Evolutionary conservation across 2,797 vertebrate species (phyloP), one percentile per base, ranked within the genome.

Genomic region (Siniperca obscura): DNA sequence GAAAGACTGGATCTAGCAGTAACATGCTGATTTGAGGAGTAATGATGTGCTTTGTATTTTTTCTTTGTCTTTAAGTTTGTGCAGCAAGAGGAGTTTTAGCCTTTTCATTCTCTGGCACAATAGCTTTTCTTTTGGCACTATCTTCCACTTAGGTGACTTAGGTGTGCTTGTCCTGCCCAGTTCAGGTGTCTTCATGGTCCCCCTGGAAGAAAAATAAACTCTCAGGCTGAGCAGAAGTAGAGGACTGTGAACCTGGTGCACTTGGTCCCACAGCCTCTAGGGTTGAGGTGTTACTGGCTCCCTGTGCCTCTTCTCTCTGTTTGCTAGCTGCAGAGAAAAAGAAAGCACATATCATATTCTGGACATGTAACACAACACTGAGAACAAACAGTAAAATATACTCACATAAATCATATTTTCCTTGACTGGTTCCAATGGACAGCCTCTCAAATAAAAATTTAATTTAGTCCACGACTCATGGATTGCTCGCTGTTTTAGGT

Each of bases 21-120:
- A 87, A 88, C 87, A 91, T 89, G 84, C 91, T 93, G 93, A 95
- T 93, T 94, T 91, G 90, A 88, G 88, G 83, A 91, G 81, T 78
- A 87, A 91, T 87, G 74, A 88, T 85, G 88, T 86, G 84, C 86
- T 87, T 90, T 86, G 83, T 87, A 30, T 72, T 84, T 81, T 76
- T 65, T 48, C 62, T 73, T 87, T 86, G n/a, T 83, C 42, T 46
- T 82, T 67, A 80, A 85, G 78, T 91, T 89, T 86, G 83, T 74
- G 78, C 79, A 85, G 84, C 56, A 89, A 77, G 73, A 60, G 82
- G 70, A 85, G 81, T 71, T 89, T 59, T 22, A 76, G 84, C 42
- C 67, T 80, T 88, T 85, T 72, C 14, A 74, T 75, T 88, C 44
- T 83, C 70, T 62, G 82, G 81, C 82, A 86, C 82, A 75, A 78